phyloP scores from a whole-genome alignment of 2,797 vertebrate genomes.

The Myotis daubentonii region DNA sequence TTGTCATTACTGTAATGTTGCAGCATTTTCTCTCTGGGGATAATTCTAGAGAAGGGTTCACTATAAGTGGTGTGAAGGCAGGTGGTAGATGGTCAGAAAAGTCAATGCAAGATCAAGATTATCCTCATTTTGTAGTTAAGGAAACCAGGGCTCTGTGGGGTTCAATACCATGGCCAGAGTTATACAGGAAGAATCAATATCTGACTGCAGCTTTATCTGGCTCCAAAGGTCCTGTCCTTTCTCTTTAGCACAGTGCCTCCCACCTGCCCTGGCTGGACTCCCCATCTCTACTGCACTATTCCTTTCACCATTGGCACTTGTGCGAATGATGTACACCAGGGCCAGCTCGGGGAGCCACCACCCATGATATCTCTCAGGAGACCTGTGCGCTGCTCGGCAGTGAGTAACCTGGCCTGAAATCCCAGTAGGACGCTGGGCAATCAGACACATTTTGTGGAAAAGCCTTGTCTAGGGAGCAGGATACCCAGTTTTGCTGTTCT shows the following conservation, averaged over 20 bases:
- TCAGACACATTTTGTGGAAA: neutral
- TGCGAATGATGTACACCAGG: neutral
- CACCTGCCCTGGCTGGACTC: too few relatives aligned
- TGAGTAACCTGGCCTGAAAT: neutral
- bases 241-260: too few relatives aligned
- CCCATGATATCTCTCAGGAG: neutral
- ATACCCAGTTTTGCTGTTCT: neutral
- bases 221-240: neutral
- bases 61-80: neutral
- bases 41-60: neutral
- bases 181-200: neutral
- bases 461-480: neutral
- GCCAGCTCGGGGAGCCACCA: accelerated
- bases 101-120: neutral
- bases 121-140: neutral
- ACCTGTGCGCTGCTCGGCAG: neutral
- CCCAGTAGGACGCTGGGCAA: accelerated
- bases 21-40: neutral
- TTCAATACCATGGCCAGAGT: neutral
- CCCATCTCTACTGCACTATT: neutral
- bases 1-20: neutral
- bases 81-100: neutral
- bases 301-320: neutral
- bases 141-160: neutral
- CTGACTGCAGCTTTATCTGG: neutral